phyloP scores from a whole-genome alignment of 2,888 invertebrate species.

The Melanargia galathea region DNA sequence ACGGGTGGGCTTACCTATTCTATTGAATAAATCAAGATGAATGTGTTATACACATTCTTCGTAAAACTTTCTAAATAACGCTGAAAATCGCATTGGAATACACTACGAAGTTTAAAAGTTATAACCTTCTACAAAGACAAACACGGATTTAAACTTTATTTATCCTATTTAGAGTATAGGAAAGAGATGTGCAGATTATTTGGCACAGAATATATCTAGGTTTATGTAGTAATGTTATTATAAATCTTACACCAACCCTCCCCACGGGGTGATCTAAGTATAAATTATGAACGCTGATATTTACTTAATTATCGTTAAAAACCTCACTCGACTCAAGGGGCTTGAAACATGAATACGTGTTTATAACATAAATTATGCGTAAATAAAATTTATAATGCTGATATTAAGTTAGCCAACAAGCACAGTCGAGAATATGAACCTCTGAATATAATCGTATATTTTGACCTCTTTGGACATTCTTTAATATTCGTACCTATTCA shows the following conservation, averaged over 20 bases:
- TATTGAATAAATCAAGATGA: no score
- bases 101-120: no score
- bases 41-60: no score
- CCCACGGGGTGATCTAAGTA: slow-evolving; percentile 5
- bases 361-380: slow-evolving; percentile 9
- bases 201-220: not conserved
- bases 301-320: slow-evolving; percentile 15
- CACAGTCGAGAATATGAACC: not conserved
- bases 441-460: not conserved
- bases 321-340: slow-evolving; percentile 4
- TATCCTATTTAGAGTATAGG: no score
- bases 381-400: not conserved
- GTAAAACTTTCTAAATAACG: no score
- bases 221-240: not conserved
- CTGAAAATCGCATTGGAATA: no score
- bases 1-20: no score
- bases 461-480: not conserved
- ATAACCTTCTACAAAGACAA: no score
- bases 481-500: no score
- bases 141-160: no score
- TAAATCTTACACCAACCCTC: slow-evolving; percentile 2
- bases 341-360: slow-evolving; percentile 1
- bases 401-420: not conserved
- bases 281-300: slow-evolving; percentile 4
- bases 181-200: not conserved